Conservation (phyloP, 1,140 invertebrate species). For the Drosophila punjabiensis region DNA sequence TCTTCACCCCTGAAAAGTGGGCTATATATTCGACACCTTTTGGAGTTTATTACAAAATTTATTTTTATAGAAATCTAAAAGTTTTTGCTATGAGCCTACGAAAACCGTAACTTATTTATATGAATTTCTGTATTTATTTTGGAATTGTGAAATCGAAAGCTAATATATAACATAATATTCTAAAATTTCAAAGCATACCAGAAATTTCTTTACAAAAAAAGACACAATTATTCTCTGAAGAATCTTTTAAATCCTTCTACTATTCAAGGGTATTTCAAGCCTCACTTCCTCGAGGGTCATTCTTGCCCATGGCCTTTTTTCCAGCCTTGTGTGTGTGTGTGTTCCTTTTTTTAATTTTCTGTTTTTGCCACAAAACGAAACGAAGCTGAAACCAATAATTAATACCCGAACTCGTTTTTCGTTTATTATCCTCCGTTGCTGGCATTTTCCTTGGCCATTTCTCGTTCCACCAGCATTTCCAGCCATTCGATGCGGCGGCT, state of each 20-base stretch:
- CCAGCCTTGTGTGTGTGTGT: background rate
- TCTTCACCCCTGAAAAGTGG: slow-evolving; percentile 9
- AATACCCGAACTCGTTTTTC: slow-evolving; percentile 68
- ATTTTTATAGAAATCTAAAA: background rate
- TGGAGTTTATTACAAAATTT: too few relatives aligned
- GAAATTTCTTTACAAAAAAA: too few relatives aligned
- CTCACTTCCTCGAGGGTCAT: background rate
- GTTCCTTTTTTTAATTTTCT: slow-evolving; percentile 30
- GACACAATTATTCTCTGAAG: background rate
- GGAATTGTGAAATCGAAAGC: too few relatives aligned
- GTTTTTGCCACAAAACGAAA: slow-evolving; percentile 47
- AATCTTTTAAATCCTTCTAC: background rate
- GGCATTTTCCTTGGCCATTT: slow-evolving; percentile 32
- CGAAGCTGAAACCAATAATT: slow-evolving; percentile 75
- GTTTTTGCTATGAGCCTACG: too few relatives aligned
- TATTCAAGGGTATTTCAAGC: background rate
- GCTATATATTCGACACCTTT: slow-evolving; percentile 5
- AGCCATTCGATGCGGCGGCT: slow-evolving; percentile 50
- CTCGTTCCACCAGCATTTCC: slow-evolving; percentile 26
- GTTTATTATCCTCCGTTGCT: slow-evolving; percentile 65
- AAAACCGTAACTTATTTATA: background rate
- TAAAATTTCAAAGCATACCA: too few relatives aligned
- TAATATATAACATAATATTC: too few relatives aligned
- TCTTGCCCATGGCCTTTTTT: background rate
- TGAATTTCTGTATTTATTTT: background rate